Base-by-base conservation (phyloP, 2,888 invertebrate genomes). In the Hemithea aestivaria region DNA sequence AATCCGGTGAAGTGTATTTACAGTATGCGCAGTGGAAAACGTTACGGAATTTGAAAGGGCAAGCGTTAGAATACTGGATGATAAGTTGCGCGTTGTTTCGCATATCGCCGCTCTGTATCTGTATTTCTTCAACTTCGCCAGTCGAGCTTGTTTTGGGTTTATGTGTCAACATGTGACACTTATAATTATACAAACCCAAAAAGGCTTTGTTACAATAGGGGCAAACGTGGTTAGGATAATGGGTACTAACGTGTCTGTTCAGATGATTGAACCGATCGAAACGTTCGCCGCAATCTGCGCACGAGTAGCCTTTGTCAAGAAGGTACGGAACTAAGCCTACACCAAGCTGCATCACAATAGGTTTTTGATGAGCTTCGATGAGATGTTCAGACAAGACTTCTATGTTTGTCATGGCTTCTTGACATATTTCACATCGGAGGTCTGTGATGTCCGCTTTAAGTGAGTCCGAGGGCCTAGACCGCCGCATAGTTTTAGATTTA, bases 191-290 rank as follows among this genome's bases (percentile, higher is more conserved):
- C 1, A 54, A 49, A 0, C 70, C 67, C 0, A 78, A 63, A 33
- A 83, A 84, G 0, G 74, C 61, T 61, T 83, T 84, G 0, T 84
- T 84, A 37, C 85, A 87, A 24, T 68, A 64, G 10, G 66, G 73
- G 30, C 85, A 87, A n/a, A 85, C 74, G 27, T 76, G 73, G 27
- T 79, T 73, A 0, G 75, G 80, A 48, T 72, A 79, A 27, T 87
- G 85, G 7, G 61, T 58, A 27, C 85, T 84, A 53, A 81, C 72
- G 45, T 85, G 85, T 0, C 57, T 72, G 40, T 84, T 84, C 2
- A 85, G 50, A 44, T 74, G 79, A 0, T 71, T 60, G 35, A 84
- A 85, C 1, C 77, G 40, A 3, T 70, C 68, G 25, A 80, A 87
- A 2, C 52, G 57, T 34, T 69, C 63, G 0, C 62, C 62, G 27